Base-by-base conservation (phyloP, 2,797 vertebrate genomes). In the Naso thynnoides region DNA sequence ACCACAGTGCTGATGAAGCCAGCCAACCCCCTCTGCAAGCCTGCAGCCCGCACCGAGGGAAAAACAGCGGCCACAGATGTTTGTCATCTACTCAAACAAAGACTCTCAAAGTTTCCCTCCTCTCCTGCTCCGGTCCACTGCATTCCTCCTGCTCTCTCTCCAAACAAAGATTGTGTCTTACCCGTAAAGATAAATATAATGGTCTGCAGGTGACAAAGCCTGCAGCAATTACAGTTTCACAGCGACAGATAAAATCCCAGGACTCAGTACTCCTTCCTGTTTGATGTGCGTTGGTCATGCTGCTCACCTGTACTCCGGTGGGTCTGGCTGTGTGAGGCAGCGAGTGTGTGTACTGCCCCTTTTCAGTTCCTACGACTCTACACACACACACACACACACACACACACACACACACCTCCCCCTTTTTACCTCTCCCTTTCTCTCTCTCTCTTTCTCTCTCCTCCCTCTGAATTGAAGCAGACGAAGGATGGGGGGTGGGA, bases 241-340 rank as follows among this genome's bases (percentile, higher is more conserved):
- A 62, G 67, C 45, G 5, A 58, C 72, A 83, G 74, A 86, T 70
- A 55, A 69, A 82, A 79, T 36, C 66, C 73, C 73, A 45, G 63
- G 50, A 61, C 54, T 66, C 45, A 49, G 59, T 41, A 21, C 70
- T 84, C 77, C 59, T 71, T 82, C 75, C 68, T 79, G 80, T 56
- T 58, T 72, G 55, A 18, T 54, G 75, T 73, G 73, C 70, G 73
- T 47, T 39, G 75, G 45, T 84, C 80, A 70, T 59, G 82, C 86
- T 70, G 86, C 92, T 94, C 91, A 94, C 93, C 93, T 94, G 93
- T 84, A 29, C 86, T 91, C 86, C 66, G 39, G 79, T 90, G 86
- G 86, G 73, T 92, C 90, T 86, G 84, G 64, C 87, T 78, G 88
- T 88, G 85, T 83, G 85, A 90, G 76, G 84, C 83, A 33, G 76